Evolutionary conservation across 2,797 vertebrate species (phyloP).

Genomic region (Diceros bicornis): DNA sequence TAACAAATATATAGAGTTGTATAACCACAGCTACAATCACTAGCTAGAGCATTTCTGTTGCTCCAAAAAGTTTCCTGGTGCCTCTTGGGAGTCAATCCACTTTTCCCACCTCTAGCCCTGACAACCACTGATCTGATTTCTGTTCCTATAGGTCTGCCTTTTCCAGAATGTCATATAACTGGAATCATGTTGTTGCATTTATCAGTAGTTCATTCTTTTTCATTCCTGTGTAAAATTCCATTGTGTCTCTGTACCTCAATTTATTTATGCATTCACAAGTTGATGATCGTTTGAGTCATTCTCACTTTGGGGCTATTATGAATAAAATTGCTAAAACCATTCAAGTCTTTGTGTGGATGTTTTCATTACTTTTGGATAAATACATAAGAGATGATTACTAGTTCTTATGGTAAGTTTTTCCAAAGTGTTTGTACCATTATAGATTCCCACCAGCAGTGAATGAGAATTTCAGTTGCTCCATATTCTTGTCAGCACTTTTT

Average conservation of each 20-base stretch:
- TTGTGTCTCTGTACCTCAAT: neutral
- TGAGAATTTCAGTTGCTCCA: neutral
- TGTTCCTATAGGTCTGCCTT: neutral
- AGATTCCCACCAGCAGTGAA: neutral
- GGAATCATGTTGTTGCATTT: neutral
- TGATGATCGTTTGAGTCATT: neutral
- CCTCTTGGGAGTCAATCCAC: neutral
- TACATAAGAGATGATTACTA: neutral
- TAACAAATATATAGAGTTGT: neutral
- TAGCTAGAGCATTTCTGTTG: neutral
- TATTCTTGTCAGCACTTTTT: neutral
- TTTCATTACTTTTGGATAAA: constrained; percentile 41
- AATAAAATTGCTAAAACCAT: neutral
- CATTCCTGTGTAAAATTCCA: neutral
- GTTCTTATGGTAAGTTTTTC: neutral
- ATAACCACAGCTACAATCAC: neutral
- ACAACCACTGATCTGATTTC: neutral
- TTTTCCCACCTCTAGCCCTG: neutral
- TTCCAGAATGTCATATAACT: neutral
- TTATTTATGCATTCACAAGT: neutral
- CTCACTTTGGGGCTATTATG: neutral
- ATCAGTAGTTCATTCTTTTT: constrained; percentile 3
- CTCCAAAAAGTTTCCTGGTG: neutral
- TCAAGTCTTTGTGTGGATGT: neutral
- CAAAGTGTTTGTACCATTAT: neutral